Base-by-base conservation (phyloP, 1,140 invertebrate species). In the Drosophila varians region DNA sequence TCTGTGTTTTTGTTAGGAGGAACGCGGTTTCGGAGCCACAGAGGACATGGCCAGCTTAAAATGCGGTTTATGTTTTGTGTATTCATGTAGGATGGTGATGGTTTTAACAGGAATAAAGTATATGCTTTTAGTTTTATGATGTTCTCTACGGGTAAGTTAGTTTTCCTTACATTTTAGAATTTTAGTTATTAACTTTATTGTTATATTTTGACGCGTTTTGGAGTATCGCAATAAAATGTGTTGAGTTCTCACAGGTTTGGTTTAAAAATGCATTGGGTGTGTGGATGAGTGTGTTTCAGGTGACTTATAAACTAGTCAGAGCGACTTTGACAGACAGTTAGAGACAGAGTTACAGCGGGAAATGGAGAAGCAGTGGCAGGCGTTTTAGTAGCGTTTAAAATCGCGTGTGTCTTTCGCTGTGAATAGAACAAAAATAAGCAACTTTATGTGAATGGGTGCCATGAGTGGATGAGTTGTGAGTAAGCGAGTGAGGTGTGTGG, bases 351-450 rank as follows among this genome's bases (percentile, higher is more conserved):
- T 28, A 55, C 23, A 62, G 23, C 74, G 5, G 61, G 19, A 48
- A 53, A 52, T 68, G 68, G 36, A 60, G 28, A 46, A 60, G 75
- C 61, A 34, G 49, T 53, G 56, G 48, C 70, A 56, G 51, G 71
- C 54, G 36, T 74, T 77, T 75, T 40, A 74, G 47, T 70, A 74
- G 65, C 65, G 46, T 71, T 71, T 71, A 56, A 74, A 76, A 65
- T 68, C 61, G 71, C 65, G 60, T 56, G 55, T 77, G 40, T 47
- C 5, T n/a, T n/a, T 65, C 31, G 51, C 54, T 75, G 57, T 68
- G 42, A 38, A 68, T 49, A 55, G 36, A 77, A 58, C 28, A 21
- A 34, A 77, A 56, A 54, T 31, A 49, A 46, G 54, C 54, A 64
- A 58, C 34, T 73, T 52, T 56, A 72, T 61, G 38, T 56, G 56